Percentiles rank a stretch among this genome's conserved stretches.
Conservation (phyloP, 2,113 vertebrate genomes). For the Ailuropoda melanoleuca region DNA sequence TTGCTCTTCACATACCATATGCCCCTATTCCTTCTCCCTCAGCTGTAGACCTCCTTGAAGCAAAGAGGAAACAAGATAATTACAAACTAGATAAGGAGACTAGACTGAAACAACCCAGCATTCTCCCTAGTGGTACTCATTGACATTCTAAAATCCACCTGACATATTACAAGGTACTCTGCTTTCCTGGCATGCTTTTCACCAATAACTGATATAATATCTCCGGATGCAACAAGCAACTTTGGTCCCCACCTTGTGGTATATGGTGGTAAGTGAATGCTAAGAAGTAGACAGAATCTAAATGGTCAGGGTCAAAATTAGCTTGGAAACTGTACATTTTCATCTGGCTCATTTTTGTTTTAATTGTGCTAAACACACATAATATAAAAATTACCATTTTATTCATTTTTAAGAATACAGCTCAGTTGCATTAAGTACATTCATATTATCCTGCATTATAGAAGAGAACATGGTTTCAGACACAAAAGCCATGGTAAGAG, state of each 20-base stretch:
- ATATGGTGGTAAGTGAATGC: not conserved
- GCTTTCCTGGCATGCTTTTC: not conserved
- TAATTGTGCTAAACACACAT: not conserved
- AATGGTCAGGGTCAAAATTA: conserved; percentile 16
- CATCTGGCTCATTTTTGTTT: not conserved
- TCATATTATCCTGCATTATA: not conserved
- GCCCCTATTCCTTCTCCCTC: not conserved
- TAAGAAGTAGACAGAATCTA: conserved; percentile 26
- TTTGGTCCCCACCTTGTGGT: not conserved
- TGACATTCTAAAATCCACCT: not conserved
- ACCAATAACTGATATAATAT: not conserved
- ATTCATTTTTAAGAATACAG: not conserved
- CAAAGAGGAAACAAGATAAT: not conserved
- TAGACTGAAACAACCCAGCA: not conserved
- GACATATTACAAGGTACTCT: not conserved
- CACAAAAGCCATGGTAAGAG: not conserved
- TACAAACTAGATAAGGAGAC: not conserved
- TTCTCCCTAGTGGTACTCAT: not conserved
- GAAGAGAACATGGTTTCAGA: conserved; percentile 16
- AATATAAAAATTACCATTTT: conserved; percentile 15
- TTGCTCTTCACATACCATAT: conserved; percentile 29
- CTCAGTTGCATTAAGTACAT: conserved; percentile 18
- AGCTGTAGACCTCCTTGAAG: not conserved
- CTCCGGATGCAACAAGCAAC: not conserved
- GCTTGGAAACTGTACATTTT: conserved; percentile 27